Evolutionary conservation across 1,140 invertebrate species (phyloP).

Genomic region (Rhagoletis zephyria): DNA sequence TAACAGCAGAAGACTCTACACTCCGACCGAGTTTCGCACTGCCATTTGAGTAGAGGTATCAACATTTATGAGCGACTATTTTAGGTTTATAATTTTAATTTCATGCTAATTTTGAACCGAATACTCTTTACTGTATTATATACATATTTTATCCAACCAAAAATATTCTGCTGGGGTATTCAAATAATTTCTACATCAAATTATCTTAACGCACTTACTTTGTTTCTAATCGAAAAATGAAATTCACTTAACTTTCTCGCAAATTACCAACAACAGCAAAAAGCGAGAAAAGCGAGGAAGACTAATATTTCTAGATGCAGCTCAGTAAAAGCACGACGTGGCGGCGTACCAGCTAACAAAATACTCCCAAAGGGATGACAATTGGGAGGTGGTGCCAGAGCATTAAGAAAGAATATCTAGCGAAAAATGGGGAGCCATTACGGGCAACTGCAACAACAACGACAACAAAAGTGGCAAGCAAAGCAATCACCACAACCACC

Average conservation of each 20-base stretch:
- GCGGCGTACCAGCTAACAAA: neutral
- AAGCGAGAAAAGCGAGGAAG: neutral
- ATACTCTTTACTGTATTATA: no score
- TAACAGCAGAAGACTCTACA: no score
- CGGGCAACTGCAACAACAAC: neutral
- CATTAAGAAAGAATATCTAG: neutral
- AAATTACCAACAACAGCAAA: slow-evolving; percentile 24
- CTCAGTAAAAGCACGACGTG: neutral
- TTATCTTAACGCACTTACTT: slow-evolving; percentile 42
- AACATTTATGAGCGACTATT: no score
- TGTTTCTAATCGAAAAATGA: slow-evolving; percentile 44
- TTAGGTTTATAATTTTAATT: no score
- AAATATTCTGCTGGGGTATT: neutral
- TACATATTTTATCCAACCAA: neutral
- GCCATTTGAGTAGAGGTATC: no score
- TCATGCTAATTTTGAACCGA: no score
- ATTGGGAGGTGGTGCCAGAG: slow-evolving; percentile 1
- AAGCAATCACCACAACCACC: slow-evolving; percentile 37
- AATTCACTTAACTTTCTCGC: slow-evolving; percentile 48
- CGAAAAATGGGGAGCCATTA: slow-evolving; percentile 48
- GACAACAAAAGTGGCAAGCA: neutral
- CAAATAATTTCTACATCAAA: slow-evolving; percentile 23
- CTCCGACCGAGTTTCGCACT: no score
- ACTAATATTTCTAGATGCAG: neutral
- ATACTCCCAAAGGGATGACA: slow-evolving; percentile 48